Base-by-base conservation (phyloP, 2,113 vertebrate genomes). In the Anolis sagrei region DNA sequence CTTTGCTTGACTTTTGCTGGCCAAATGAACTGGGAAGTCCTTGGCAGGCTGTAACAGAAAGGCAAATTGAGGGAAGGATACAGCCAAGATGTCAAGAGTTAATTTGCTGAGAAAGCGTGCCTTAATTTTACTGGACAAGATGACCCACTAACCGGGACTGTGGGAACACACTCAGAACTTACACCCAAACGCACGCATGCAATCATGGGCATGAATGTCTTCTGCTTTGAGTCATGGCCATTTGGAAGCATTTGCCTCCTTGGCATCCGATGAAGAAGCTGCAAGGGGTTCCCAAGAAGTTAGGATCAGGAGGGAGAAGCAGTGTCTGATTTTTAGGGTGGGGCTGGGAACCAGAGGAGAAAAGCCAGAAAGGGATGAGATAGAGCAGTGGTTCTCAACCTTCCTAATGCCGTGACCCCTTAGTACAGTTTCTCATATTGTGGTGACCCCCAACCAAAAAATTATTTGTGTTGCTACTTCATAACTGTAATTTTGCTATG, bases 211-310 rank as follows among this genome's bases (percentile, higher is more conserved):
- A 27, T 19, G 36, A 68, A 11, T 1, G 7, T 84, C 62, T 23
- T 51, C 62, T 23, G 2, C 58, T 32, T 83, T 68, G 82, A 84
- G 39, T 76, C 74, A 76, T 7, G 5, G 39, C 21, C 54, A 21
- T 48, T 36, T 6, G 39, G 39, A 44, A 61, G 68, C 62, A 84
- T 44, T 84, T 73, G 61, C 49, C 68, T 84, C 83, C 83, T 77
- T 13, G 54, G 18, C 54, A 58, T 16, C 44, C n/a, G 14, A 32
- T 29, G 82, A n/a, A 6, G 11, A 39, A 66, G 58, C 10, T 16
- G 10, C 79, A 80, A 62, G 44, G 44, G 61, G 3, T 4, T 32
- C 69, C 34, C 32, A 27, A 32, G 21, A 29, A 23, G 21, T 79
- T 62, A 79, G 54, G 23, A 29, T 62, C 1, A 18, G 16, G 62